Conservation (phyloP, 1,140 invertebrate genomes). For the Pseudomyrmex concolor region DNA sequence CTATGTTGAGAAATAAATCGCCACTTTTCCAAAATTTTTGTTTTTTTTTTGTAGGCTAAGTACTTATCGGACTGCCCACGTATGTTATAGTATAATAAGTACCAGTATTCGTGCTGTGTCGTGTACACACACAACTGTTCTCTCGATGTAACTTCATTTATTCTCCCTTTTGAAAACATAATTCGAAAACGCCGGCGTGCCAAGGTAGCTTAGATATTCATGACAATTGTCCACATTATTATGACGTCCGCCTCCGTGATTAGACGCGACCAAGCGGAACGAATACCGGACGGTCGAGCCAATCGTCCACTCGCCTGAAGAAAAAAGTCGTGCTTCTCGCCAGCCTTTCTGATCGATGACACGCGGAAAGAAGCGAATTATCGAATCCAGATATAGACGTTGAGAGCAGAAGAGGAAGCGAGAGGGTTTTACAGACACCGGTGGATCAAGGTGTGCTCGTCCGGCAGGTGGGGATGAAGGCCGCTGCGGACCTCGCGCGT, state of each 20-base stretch:
- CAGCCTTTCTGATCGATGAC: constrained; percentile 1
- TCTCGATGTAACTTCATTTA: neutral
- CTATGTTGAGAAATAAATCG: too few species aligned
- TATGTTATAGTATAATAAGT: constrained; percentile 41
- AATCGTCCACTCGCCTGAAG: constrained; percentile 10
- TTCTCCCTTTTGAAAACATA: neutral
- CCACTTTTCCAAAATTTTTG: too few species aligned
- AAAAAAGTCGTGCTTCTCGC: neutral
- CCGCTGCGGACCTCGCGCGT: constrained; percentile 58
- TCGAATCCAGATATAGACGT: constrained; percentile 3
- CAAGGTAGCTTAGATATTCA: constrained; percentile 16
- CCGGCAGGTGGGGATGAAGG: constrained; percentile 77
- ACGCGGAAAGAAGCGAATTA: neutral
- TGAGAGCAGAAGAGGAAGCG: neutral
- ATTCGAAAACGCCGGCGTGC: constrained; percentile 22
- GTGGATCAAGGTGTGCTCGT: constrained; percentile 65
- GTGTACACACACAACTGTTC: neutral
- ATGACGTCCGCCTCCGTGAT: constrained; percentile 18
- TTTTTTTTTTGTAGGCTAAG: too few species aligned
- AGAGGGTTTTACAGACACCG: constrained; percentile 47
- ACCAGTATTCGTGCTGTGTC: neutral
- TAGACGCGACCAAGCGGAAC: constrained; percentile 52
- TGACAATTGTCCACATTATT: constrained; percentile 29
- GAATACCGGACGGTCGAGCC: neutral
- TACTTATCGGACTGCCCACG: too few species aligned